These are phyloP conservation scores for Acanthurus tractus DNA, from an alignment of 2,797 vertebrate genomes.

Conservation along the genomic window DNA sequence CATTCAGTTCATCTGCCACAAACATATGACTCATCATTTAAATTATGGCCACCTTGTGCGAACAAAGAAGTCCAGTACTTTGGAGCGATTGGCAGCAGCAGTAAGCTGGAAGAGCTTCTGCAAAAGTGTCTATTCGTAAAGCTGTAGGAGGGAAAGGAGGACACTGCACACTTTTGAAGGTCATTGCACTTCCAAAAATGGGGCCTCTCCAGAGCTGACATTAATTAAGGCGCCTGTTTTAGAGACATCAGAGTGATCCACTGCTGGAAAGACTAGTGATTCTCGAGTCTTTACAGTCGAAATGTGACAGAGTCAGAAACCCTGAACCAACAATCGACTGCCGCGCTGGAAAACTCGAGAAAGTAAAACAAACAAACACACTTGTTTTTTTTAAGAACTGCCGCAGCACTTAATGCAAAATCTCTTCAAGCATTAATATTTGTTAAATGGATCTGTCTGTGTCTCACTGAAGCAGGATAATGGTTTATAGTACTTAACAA, in stretches of 20 bases:
- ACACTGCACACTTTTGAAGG: constrained; percentile 79
- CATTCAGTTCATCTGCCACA: constrained; percentile 68
- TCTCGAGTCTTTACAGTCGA: constrained; percentile 22
- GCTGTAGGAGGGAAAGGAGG: constrained; percentile 64
- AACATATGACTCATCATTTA: constrained; percentile 77
- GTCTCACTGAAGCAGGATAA: background rate
- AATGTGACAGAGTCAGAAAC: constrained; percentile 17
- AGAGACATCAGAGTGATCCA: constrained; percentile 66
- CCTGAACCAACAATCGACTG: background rate
- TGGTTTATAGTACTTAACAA: background rate
- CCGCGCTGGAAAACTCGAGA: background rate
- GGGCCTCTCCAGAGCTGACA: constrained; percentile 78
- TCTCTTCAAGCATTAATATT: background rate
- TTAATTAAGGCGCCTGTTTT: constrained; percentile 80
- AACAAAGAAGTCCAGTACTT: constrained; percentile 36
- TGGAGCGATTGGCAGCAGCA: constrained; percentile 10
- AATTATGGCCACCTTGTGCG: constrained; percentile 65
- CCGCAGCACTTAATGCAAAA: background rate
- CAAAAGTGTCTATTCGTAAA: constrained; percentile 41
- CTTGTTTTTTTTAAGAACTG: too few relatives aligned
- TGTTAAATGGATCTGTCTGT: background rate
- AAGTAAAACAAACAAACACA: background rate
- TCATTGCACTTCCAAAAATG: constrained; percentile 80
- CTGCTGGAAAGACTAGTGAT: constrained; percentile 53
- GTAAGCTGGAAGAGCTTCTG: constrained; percentile 40